phyloP scores from a whole-genome alignment of 2,797 vertebrate genomes.

The Hirundo rustica region DNA sequence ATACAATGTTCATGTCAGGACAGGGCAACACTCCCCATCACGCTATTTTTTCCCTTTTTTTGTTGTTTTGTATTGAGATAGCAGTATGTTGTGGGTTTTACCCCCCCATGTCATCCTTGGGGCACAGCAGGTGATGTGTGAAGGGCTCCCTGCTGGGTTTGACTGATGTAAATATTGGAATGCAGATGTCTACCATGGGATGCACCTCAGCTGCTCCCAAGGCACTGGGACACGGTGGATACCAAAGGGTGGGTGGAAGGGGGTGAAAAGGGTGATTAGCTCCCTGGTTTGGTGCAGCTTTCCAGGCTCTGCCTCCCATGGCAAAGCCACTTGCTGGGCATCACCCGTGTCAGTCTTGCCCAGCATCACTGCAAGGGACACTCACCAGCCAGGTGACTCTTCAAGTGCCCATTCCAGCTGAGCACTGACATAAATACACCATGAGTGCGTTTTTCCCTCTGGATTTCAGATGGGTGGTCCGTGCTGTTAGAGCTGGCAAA shows the following conservation, averaged over 20 bases:
- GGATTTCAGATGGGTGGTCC: background rate
- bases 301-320: background rate
- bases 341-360: accelerated
- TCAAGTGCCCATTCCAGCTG: background rate
- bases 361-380: background rate
- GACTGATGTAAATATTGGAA: background rate
- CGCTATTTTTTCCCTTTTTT: background rate
- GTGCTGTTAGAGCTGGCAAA: background rate
- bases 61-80: background rate
- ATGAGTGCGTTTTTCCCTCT: background rate
- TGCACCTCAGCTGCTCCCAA: background rate
- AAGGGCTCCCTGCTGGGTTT: background rate
- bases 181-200: too few species aligned
- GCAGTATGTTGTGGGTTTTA: accelerated
- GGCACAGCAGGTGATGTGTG: background rate
- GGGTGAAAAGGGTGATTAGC: background rate
- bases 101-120: accelerated
- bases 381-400: background rate
- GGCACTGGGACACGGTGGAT: accelerated
- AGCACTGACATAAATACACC: background rate
- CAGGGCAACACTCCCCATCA: background rate
- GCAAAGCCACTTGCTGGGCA: background rate
- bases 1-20: accelerated
- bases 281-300: background rate
- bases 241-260: background rate